Conservation (phyloP, 2,888 invertebrate genomes). For the Lithophane leautieri region DNA sequence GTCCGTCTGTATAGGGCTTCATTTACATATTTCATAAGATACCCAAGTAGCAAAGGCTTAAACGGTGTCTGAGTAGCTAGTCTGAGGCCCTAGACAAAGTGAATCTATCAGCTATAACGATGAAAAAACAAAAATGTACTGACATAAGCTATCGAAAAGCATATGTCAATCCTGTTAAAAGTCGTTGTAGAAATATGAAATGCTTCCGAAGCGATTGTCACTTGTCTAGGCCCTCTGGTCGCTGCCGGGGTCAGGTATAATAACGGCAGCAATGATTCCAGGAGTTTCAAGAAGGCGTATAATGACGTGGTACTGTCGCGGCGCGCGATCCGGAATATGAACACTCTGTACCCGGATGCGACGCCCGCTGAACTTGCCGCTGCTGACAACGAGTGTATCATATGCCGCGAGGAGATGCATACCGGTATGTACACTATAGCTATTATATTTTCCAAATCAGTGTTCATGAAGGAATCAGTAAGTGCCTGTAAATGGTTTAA, state of each 20-base stretch:
- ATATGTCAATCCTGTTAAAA: too few relatives aligned
- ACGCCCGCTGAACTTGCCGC: slow-evolving; percentile 97
- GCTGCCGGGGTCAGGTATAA: slow-evolving; percentile 13
- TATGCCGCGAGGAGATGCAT: slow-evolving; percentile 97
- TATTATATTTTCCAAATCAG: background rate
- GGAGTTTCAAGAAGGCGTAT: slow-evolving; percentile 99
- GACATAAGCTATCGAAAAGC: too few relatives aligned
- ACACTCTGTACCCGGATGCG: slow-evolving; percentile 98
- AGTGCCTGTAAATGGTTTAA: too few relatives aligned
- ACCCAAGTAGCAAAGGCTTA: slow-evolving; percentile 13
- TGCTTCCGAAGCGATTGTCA: too few relatives aligned
- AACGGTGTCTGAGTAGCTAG: background rate
- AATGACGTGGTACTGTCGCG: slow-evolving; percentile 99
- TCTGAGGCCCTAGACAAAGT: too few relatives aligned
- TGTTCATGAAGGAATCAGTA: background rate
- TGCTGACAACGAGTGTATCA: slow-evolving; percentile 99
- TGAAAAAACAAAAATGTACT: too few relatives aligned
- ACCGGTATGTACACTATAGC: slow-evolving; percentile 80
- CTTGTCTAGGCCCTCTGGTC: too few relatives aligned
- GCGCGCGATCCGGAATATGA: slow-evolving; percentile 99
- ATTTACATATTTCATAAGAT: slow-evolving; percentile 22
- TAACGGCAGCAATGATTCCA: slow-evolving; percentile 70
- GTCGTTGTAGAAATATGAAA: too few relatives aligned
- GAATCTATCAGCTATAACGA: too few relatives aligned
- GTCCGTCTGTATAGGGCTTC: slow-evolving; percentile 20